Percentiles rank a stretch among this genome's conserved stretches.
Conservation (phyloP, 2,113 vertebrate genomes). For the Eupsittula cactorum region DNA sequence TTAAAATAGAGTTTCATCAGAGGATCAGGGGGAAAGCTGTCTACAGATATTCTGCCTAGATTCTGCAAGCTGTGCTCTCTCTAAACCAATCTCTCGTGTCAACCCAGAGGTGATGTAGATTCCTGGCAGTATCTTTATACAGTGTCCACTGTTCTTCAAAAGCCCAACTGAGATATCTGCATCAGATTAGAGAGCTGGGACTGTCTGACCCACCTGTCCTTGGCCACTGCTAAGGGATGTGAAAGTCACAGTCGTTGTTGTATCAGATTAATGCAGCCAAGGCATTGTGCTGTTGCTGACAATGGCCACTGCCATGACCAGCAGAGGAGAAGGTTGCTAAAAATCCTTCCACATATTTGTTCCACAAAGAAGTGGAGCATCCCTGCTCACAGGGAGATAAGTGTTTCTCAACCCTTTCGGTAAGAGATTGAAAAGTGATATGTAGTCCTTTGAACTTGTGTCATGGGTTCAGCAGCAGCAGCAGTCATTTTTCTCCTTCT, state of each 20-base stretch:
- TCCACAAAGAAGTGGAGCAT: background rate
- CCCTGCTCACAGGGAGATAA: background rate
- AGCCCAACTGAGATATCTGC: background rate
- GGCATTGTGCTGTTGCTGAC: background rate
- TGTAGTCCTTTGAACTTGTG: background rate
- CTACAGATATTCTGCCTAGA: background rate
- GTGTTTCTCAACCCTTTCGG: background rate
- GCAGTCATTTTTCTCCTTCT: no score
- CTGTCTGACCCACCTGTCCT: background rate
- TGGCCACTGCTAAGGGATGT: fast-evolving
- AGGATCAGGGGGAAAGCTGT: background rate
- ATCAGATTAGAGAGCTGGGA: fast-evolving
- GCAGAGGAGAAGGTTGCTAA: background rate
- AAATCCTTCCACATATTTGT: background rate
- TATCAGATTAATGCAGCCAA: background rate
- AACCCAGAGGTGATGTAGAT: background rate
- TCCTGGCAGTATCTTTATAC: background rate
- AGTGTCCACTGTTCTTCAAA: background rate
- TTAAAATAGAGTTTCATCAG: background rate
- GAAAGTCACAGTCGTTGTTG: fast-evolving
- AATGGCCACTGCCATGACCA: background rate
- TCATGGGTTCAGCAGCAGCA: no score
- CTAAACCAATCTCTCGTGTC: background rate
- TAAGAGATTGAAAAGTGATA: background rate
- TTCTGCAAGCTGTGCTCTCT: background rate